Base-by-base conservation (phyloP, 2,797 vertebrate genomes). In the Coranthus polyacanthus region DNA sequence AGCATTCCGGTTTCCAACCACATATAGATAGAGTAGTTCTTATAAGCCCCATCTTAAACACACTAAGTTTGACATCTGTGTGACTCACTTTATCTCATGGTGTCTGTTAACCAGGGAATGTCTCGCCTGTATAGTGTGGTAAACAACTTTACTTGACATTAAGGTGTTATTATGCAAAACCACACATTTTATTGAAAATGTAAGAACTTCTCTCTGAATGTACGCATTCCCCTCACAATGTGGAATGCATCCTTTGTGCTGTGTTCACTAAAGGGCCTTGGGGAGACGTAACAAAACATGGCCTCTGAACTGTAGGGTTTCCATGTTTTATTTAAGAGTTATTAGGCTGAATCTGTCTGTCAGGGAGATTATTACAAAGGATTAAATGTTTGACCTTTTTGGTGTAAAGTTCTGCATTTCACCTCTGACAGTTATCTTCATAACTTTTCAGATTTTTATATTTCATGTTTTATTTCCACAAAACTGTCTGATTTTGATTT, bases 1-100 rank as follows among this genome's bases (percentile, higher is more conserved):
- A 45, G 57, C 52, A 74, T 82, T 85, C 72, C n/a, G 34, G 66
- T 80, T 66, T 69, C 26, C 29, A 53, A 46, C 59, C 54, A 58
- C 61, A 61, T 66, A 65, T 57, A 75, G 72, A 76, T 21, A 57
- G 49, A 67, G 39, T 45, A 65, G 64, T 68, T 36, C 44, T 76
- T 70, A 44, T 71, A 58, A 70, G 75, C 47, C 73, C 26, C 49
- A 66, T 70, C 54, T 44, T 46, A 68, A 51, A 72, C 52, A 50
- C 51, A 62, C 58, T 3, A 5, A 56, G 32, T 68, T 60, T 75
- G 58, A 68, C 73, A 74, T 6, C 3, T 22, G 32, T 13, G 49
- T 17, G 17, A 0, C 57, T 72, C 42, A 57, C 52, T 74, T 68
- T 41, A 15, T 75, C 47, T 61, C 39, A 5, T 10, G 46, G 46